phyloP scores from a whole-genome alignment of 2,888 invertebrate species.

The Acleris laterana region DNA sequence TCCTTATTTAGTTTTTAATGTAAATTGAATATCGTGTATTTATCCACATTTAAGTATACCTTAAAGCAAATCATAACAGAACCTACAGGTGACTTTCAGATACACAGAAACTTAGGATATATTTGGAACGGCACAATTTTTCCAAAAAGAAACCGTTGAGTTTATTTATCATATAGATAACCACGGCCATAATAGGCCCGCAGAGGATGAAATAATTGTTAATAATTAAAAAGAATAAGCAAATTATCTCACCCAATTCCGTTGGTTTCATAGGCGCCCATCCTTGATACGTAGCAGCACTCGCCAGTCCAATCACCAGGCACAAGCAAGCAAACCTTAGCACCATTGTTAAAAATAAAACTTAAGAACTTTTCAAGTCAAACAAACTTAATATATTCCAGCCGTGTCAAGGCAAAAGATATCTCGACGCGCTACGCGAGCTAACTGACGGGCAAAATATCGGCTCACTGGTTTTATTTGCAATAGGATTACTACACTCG shows the following conservation, averaged over 20 bases:
- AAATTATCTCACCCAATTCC: slow-evolving; percentile 60
- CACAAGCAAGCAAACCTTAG: slow-evolving; percentile 43
- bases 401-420: slow-evolving; percentile 40
- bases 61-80: too few relatives aligned
- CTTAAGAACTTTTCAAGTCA: slow-evolving; percentile 3
- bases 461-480: slow-evolving; percentile 20
- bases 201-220: too few relatives aligned
- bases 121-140: too few relatives aligned
- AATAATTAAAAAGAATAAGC: too few relatives aligned
- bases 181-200: too few relatives aligned
- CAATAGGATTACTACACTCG: slow-evolving; percentile 12
- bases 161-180: too few relatives aligned
- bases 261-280: slow-evolving; percentile 57
- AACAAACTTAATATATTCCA: neutral
- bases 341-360: slow-evolving; percentile 13
- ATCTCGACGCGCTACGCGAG: slow-evolving; percentile 23
- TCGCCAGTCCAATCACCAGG: slow-evolving; percentile 56
- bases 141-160: too few relatives aligned
- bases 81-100: too few relatives aligned
- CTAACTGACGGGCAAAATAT: slow-evolving; percentile 55
- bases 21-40: too few relatives aligned
- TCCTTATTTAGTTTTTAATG: too few relatives aligned
- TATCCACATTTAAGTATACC: too few relatives aligned
- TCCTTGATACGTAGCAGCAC: slow-evolving; percentile 60
- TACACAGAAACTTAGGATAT: too few relatives aligned